These are phyloP conservation scores for Lycaon pictus DNA, from an alignment of 2,113 vertebrate genomes.

Conservation along the genomic window DNA sequence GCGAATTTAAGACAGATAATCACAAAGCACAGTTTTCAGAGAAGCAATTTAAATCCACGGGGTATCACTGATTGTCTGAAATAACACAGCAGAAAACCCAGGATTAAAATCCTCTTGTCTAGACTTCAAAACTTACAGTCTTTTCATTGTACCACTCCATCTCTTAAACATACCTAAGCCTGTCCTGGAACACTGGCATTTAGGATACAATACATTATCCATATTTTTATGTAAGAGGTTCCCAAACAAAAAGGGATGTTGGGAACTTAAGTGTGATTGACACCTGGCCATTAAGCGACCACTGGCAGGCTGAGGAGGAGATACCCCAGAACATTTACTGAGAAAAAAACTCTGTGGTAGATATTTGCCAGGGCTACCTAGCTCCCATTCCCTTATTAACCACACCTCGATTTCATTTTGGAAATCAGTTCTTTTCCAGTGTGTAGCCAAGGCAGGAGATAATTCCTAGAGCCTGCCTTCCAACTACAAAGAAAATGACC, in stretches of 20 bases:
- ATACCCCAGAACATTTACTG: not conserved
- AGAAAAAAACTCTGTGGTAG: not conserved
- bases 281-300: not conserved
- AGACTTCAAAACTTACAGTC: not conserved
- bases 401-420: not conserved
- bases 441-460: not conserved
- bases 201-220: not conserved
- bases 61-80: not conserved
- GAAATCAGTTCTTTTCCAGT: not conserved
- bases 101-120: not conserved
- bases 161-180: not conserved
- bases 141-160: not conserved
- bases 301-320: not conserved
- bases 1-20: conserved; percentile 11
- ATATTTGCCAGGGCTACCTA: not conserved
- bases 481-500: not conserved
- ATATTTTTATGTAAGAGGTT: not conserved
- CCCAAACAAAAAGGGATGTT: not conserved
- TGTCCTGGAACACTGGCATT: not conserved
- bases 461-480: not conserved
- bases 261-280: not conserved
- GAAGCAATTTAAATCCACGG: not conserved
- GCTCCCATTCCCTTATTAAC: not conserved
- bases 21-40: conserved; percentile 9
- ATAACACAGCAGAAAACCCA: not conserved